phyloP scores from a whole-genome alignment of 1,140 invertebrate species.

The Camponotus pennsylvanicus region DNA sequence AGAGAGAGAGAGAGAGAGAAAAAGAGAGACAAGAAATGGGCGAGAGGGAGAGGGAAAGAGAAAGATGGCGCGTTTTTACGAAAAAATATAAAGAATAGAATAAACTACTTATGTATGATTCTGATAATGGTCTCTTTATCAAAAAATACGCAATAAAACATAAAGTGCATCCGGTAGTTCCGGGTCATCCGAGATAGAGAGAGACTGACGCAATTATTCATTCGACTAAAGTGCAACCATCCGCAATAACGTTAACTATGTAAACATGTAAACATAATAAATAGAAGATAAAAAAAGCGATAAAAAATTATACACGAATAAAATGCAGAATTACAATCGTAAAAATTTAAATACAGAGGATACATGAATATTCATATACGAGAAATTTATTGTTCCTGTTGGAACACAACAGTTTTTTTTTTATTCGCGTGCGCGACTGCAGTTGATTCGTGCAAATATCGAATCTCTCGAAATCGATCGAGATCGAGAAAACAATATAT shows the following conservation, averaged over 20 bases:
- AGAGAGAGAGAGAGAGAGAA: not conserved
- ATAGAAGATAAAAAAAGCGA: not conserved
- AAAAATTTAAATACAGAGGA: not conserved
- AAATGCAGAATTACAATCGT: not conserved
- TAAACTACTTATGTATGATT: not conserved
- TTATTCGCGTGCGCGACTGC: too few relatives aligned
- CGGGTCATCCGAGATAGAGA: constrained; percentile 15
- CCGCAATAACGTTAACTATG: too few relatives aligned
- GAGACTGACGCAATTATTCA: not conserved
- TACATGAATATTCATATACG: too few relatives aligned
- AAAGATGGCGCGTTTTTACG: not conserved
- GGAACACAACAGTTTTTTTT: too few relatives aligned
- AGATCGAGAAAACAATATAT: too few relatives aligned
- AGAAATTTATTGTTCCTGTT: too few relatives aligned
- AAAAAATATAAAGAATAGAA: not conserved
- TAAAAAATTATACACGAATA: not conserved
- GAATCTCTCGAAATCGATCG: too few relatives aligned
- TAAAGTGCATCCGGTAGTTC: constrained; percentile 27
- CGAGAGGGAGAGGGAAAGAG: not conserved
- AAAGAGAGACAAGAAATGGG: too few relatives aligned
- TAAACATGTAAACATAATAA: not conserved
- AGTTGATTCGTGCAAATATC: too few relatives aligned
- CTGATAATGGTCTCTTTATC: not conserved
- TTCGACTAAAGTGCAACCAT: not conserved
- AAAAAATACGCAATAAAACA: constrained; percentile 1